phyloP scores from a whole-genome alignment of 2,888 invertebrate genomes.

The Dione juno region DNA sequence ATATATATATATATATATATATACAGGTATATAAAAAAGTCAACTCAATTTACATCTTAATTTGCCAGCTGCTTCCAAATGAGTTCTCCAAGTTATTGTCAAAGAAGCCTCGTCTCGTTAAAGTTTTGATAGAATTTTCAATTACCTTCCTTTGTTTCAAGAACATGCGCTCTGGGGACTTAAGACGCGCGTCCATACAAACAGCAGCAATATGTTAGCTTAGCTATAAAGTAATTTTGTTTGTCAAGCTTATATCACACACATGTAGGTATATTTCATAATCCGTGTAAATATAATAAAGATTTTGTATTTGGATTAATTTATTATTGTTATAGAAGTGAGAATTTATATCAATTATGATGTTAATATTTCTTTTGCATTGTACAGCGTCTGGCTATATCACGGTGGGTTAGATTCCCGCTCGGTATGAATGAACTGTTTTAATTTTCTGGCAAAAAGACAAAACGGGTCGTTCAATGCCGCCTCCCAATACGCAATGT shows the following conservation, averaged over 20 bases:
- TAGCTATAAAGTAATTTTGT: too few relatives aligned
- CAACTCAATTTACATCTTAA: slow-evolving; percentile 36
- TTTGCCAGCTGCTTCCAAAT: slow-evolving; percentile 42
- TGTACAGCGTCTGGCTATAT: too few relatives aligned
- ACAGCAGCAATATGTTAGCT: not conserved
- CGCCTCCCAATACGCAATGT: not conserved
- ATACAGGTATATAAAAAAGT: not conserved
- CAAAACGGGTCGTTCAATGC: not conserved
- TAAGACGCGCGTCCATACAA: slow-evolving; percentile 35
- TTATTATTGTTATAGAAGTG: too few relatives aligned
- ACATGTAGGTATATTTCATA: too few relatives aligned
- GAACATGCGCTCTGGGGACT: slow-evolving; percentile 61
- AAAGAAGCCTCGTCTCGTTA: slow-evolving; percentile 67
- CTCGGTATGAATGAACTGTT: not conserved
- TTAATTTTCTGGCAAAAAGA: not conserved
- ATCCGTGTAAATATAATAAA: too few relatives aligned
- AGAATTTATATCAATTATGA: too few relatives aligned
- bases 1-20: not conserved
- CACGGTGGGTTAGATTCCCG: not conserved
- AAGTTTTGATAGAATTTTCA: slow-evolving; percentile 84
- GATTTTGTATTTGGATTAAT: too few relatives aligned
- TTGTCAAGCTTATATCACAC: too few relatives aligned
- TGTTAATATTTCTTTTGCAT: too few relatives aligned
- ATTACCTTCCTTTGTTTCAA: slow-evolving; percentile 81
- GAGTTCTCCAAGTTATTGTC: slow-evolving; percentile 68